Evolutionary conservation across 2,797 vertebrate species (phyloP), one percentile per base, ranked within the genome.

Genomic region (Gephyroberyx darwinii): DNA sequence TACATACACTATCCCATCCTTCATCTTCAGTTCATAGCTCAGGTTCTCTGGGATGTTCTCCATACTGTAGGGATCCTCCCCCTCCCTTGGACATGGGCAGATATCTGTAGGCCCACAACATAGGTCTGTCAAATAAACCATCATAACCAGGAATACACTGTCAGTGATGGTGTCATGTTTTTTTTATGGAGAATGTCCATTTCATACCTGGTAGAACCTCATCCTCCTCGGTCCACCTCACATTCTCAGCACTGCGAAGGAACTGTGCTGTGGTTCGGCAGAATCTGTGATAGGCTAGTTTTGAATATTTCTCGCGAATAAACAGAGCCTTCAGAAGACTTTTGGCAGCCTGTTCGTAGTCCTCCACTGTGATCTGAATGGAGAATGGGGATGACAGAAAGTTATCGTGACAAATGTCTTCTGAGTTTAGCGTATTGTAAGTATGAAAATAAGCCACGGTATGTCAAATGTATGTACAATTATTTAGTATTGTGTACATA

Each of bases 331-430:
- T 98, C 55, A 96, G 93, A 67, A 99, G 93, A 84, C 95, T 94
- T 77, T 93, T 96, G 60, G 96, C 95, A 8, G 97, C 96, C 83
- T 97, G 96, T 67, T 98, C 97, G 30, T 98, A 99, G 91, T 99
- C 97, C 74, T 99, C 96, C 64, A 99, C 93, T 6, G 96, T 97
- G 86, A 98, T 94, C 98, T 99, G 90, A 68, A 65, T 53, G 50
- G 37, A 53, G 6, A 78, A 60, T 19, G 39, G 20, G 43, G 16
- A 22, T 26, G 20, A 57, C 7, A 78, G 19, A 33, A 53, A 43
- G 45, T 12, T 5, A 60, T 22, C 0, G 2, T 6, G 74, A 14
- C 6, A 53, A 14, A 41, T 43, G 3, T 75, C 10, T 56, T 47
- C 41, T 45, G 19, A 77, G 43, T 12, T 35, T 35, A 35, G 1